Percentiles rank a stretch among this genome's conserved stretches.
phyloP scores from a whole-genome alignment of 2,113 vertebrate genomes.

The Ploceus nigricollis region DNA sequence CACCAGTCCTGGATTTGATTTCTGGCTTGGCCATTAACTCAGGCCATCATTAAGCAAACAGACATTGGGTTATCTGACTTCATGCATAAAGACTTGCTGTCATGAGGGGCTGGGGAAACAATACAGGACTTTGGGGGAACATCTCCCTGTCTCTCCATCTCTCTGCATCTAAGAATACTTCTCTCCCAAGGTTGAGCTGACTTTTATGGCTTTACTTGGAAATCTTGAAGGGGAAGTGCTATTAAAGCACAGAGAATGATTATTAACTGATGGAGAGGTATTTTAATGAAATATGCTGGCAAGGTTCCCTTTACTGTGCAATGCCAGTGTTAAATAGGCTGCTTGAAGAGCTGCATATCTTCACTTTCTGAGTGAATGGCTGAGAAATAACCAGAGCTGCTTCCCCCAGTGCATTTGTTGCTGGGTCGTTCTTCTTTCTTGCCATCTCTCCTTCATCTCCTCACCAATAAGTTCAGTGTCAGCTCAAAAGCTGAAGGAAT shows the following conservation, averaged over 20 bases:
- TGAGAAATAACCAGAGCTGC: background rate
- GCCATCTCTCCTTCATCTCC: constrained; percentile 15
- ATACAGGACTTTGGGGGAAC: background rate
- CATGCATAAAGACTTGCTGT: background rate
- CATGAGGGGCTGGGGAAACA: background rate
- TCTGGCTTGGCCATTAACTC: background rate
- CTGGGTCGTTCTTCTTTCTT: background rate
- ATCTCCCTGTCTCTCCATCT: background rate
- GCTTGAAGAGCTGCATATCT: background rate
- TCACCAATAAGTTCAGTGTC: background rate
- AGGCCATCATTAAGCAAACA: background rate
- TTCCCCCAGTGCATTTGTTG: background rate
- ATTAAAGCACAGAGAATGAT: background rate
- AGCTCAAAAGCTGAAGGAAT: constrained; percentile 25
- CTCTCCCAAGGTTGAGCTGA: background rate
- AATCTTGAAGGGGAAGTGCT: background rate
- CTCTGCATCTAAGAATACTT: background rate
- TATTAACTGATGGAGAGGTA: constrained; percentile 37
- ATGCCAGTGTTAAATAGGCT: constrained; percentile 25
- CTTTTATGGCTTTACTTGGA: constrained; percentile 22
- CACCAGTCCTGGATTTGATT: background rate
- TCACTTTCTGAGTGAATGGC: background rate
- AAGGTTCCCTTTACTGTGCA: background rate
- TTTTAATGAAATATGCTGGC: constrained; percentile 53
- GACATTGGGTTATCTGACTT: background rate